A percentile compares a stretch with the other conserved stretches of the same genome.
Evolutionary conservation across 2,113 vertebrate genomes (phyloP).

Genomic region (Hemibagrus wyckioides): DNA sequence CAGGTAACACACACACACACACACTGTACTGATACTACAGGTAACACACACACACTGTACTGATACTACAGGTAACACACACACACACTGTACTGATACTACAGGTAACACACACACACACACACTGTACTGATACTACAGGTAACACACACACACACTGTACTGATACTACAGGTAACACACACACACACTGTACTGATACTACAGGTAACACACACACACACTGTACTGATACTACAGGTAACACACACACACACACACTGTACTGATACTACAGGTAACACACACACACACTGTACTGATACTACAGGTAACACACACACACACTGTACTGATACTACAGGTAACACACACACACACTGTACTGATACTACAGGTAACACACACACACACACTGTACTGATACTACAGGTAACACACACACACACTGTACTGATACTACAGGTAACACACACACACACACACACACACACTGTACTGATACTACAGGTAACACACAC

Average conservation of each 20-base stretch:
- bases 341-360: conserved; percentile 69
- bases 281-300: conserved; percentile 20
- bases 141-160: conserved; percentile 66
- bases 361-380: too few relatives aligned
- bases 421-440: too few relatives aligned
- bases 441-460: conserved; percentile 50
- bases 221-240: too few relatives aligned
- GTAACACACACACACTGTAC: conserved; percentile 49
- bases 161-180: too few relatives aligned
- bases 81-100: too few relatives aligned
- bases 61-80: conserved; percentile 78
- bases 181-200: conserved; percentile 65
- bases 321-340: conserved; percentile 70
- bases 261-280: conserved; percentile 79
- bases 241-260: conserved; percentile 50
- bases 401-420: conserved; percentile 78
- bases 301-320: too few relatives aligned
- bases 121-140: conserved; percentile 73
- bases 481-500: conserved; percentile 76
- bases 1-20: conserved; percentile 69
- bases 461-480: too few relatives aligned
- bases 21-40: too few relatives aligned
- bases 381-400: conserved; percentile 51
- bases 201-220: conserved; percentile 72
- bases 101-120: conserved; percentile 50